A percentile compares a stretch with the other conserved stretches of the same genome.
Conservation (phyloP, 2,113 vertebrate genomes). For the Agelaius tricolor region DNA sequence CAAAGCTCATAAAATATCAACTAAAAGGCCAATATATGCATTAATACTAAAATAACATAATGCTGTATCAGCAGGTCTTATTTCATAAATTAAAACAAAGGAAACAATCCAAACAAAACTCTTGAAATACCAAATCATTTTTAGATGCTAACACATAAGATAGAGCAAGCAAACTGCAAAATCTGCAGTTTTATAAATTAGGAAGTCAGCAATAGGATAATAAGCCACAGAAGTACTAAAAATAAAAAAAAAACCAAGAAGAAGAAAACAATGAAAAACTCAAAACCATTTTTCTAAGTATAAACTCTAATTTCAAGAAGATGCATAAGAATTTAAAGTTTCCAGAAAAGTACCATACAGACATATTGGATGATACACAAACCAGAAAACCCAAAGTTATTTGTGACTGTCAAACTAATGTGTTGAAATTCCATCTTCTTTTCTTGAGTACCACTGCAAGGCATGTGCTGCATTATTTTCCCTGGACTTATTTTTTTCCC, state of each 20-base stretch:
- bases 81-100: not conserved
- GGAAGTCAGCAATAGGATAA: not conserved
- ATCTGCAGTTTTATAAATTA: not conserved
- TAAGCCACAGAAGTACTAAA: not conserved
- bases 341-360: not conserved
- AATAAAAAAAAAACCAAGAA: rapidly evolving
- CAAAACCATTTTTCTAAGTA: not conserved
- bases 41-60: not conserved
- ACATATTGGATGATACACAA: not conserved
- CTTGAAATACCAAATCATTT: not conserved
- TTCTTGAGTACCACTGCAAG: not conserved
- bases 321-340: not conserved
- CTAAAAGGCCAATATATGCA: not conserved
- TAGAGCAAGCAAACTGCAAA: not conserved
- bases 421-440: not conserved
- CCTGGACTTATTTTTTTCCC: not conserved
- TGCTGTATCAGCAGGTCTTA: not conserved
- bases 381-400: not conserved
- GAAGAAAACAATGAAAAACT: rapidly evolving
- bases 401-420: not conserved
- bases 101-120: not conserved
- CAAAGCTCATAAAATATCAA: not conserved
- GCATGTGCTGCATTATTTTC: not conserved
- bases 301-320: not conserved
- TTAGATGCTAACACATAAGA: not conserved